Percentiles rank a stretch among this genome's conserved stretches.
phyloP scores from a whole-genome alignment of 2,113 vertebrate genomes.

The Delphinus delphis region DNA sequence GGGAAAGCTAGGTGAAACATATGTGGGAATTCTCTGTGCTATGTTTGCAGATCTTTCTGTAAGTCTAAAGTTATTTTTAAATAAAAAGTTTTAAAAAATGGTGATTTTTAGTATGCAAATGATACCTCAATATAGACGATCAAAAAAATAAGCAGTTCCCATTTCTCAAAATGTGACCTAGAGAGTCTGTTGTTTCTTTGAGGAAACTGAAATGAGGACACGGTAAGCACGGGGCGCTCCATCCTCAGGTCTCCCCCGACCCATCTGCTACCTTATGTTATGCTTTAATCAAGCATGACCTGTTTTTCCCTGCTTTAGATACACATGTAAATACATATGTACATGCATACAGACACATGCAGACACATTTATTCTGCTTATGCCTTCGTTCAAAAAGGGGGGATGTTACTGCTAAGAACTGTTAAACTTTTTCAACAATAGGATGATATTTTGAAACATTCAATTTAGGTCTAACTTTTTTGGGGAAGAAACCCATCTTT shows the following conservation, averaged over 20 bases:
- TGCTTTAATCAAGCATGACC: not conserved
- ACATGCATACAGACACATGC: not conserved
- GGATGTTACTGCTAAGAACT: not conserved
- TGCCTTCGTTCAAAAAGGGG: not conserved
- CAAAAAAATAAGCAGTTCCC: not conserved
- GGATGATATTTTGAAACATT: constrained; percentile 1
- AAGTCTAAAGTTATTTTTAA: constrained; percentile 3
- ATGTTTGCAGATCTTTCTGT: not conserved
- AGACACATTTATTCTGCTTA: not conserved
- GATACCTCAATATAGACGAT: not conserved
- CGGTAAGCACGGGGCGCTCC: rapidly evolving
- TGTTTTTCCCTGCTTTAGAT: not conserved
- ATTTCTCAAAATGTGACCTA: not conserved
- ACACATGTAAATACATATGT: not conserved
- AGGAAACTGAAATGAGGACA: not conserved
- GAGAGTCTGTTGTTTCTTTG: not conserved
- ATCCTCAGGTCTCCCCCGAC: not conserved
- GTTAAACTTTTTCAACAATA: not conserved
- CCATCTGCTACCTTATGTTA: not conserved
- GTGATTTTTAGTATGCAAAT: not conserved
- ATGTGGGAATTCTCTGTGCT: not conserved
- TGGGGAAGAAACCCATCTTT: not conserved
- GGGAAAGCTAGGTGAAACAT: not conserved
- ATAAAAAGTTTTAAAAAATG: not conserved
- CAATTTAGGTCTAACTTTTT: not conserved